These are phyloP conservation scores for Drosophila malerkotliana DNA, from an alignment of 1,140 invertebrate species.

Conservation along the genomic window DNA sequence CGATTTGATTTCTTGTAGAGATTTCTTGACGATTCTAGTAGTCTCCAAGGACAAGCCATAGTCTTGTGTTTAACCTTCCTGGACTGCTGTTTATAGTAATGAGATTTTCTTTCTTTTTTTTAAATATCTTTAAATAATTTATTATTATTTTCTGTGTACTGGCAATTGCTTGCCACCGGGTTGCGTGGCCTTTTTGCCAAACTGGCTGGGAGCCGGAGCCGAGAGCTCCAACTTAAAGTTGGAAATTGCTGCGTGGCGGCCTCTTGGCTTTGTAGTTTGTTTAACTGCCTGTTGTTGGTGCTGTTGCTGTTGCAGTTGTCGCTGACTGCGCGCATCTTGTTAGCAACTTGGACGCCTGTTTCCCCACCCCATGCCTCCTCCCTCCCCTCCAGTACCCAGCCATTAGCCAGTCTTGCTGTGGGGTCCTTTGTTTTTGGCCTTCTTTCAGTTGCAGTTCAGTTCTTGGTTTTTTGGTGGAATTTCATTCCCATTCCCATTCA, in stretches of 20 bases:
- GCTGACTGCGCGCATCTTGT: slow-evolving; percentile 74
- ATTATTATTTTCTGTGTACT: background rate
- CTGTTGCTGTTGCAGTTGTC: slow-evolving; percentile 44
- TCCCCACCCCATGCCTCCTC: background rate
- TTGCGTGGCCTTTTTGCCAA: slow-evolving; percentile 60
- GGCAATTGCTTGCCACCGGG: slow-evolving; percentile 15
- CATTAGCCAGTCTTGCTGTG: slow-evolving; percentile 11
- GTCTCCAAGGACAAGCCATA: no score
- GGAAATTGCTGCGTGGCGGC: slow-evolving; percentile 56
- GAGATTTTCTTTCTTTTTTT: no score
- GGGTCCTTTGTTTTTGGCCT: slow-evolving; percentile 21
- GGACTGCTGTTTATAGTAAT: background rate
- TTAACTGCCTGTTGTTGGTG: slow-evolving; percentile 52
- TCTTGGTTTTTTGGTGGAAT: slow-evolving; percentile 10
- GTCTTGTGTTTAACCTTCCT: no score
- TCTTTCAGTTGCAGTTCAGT: slow-evolving; percentile 3
- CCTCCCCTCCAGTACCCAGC: no score
- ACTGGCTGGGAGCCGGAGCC: slow-evolving; percentile 30
- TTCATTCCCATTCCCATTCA: slow-evolving; percentile 52
- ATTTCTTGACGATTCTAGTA: no score
- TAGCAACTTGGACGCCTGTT: slow-evolving; percentile 64
- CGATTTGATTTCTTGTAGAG: no score
- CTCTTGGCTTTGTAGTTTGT: slow-evolving; percentile 56
- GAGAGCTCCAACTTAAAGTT: slow-evolving; percentile 5
- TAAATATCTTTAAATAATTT: no score